Conservation (phyloP, 2,113 vertebrate species). For the Orcinus orca region DNA sequence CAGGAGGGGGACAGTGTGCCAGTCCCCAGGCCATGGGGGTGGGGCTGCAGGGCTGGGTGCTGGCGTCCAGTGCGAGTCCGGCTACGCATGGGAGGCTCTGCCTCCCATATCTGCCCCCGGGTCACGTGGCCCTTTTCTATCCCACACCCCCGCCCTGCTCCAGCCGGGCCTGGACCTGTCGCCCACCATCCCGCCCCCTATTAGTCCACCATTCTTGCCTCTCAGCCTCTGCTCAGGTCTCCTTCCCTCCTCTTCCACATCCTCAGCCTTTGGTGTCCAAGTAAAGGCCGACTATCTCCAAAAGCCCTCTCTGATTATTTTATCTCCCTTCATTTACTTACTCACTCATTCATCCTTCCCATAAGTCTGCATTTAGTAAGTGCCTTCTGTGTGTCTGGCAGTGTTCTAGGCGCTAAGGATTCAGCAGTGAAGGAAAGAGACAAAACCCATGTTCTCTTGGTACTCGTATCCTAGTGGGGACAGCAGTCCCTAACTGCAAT, state of each 20-base stretch:
- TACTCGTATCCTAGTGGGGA: background rate
- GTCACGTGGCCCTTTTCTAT: background rate
- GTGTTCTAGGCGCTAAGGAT: background rate
- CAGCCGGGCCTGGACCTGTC: background rate
- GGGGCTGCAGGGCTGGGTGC: background rate
- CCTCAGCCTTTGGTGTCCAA: background rate
- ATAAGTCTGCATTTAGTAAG: fast-evolving
- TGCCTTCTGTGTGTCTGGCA: background rate
- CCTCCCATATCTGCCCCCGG: fast-evolving
- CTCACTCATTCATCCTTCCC: background rate
- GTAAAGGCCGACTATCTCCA: background rate
- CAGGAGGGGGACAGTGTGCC: background rate
- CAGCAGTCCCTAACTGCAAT: background rate
- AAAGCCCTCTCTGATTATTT: background rate
- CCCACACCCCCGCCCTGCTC: fast-evolving
- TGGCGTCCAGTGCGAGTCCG: fast-evolving
- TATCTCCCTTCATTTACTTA: background rate
- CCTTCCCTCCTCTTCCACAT: background rate
- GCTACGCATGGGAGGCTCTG: fast-evolving
- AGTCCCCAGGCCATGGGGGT: fast-evolving
- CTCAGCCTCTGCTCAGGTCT: background rate
- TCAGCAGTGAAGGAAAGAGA: background rate
- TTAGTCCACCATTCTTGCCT: fast-evolving
- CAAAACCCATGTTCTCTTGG: background rate
- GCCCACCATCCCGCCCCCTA: background rate